Conservation (phyloP, 2,113 vertebrate species). For the Megatriorchis doriae region DNA sequence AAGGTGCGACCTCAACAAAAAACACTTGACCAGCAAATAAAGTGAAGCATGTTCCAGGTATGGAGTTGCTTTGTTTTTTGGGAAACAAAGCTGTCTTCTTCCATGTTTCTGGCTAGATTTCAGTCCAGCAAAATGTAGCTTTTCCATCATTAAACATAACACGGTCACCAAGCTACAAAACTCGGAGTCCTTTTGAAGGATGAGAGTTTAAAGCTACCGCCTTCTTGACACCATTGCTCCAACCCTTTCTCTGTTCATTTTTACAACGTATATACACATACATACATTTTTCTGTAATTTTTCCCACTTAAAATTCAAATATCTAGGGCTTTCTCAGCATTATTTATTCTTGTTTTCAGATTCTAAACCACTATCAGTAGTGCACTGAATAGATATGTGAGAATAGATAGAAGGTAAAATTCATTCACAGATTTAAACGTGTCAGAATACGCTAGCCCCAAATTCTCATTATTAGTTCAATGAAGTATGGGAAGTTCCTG, state of each 20-base stretch:
- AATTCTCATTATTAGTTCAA: neutral
- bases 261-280: fast-evolving
- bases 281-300: neutral
- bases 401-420: neutral
- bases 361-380: neutral
- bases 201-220: neutral
- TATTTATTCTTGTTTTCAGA: neutral
- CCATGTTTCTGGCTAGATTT: neutral
- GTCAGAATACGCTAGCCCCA: fast-evolving
- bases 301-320: neutral
- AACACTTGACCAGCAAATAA: neutral
- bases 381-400: neutral
- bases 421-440: neutral
- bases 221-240: neutral
- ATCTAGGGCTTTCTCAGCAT: neutral
- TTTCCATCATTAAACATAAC: neutral
- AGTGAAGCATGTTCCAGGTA: neutral
- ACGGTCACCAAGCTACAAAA: neutral
- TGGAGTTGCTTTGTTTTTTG: neutral
- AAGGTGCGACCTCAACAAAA: neutral
- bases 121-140: neutral
- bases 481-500: neutral
- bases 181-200: neutral
- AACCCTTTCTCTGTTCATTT: neutral
- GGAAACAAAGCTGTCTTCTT: neutral